These are phyloP conservation scores for Azorinus chamasolen DNA, from an alignment of 2,888 invertebrate species.

Conservation along the genomic window DNA sequence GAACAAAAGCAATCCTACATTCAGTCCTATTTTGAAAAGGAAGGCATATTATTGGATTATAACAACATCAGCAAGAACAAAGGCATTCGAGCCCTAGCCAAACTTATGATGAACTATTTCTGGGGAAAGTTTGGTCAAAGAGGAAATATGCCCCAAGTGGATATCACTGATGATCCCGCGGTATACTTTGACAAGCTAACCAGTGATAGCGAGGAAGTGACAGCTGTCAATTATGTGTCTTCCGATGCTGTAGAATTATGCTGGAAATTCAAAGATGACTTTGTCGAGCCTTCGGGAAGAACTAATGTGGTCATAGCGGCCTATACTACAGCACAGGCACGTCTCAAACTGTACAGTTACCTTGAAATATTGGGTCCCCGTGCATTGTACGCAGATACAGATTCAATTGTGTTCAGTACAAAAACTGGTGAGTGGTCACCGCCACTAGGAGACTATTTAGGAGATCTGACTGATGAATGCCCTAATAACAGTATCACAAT, in stretches of 20 bases:
- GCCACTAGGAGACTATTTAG: constrained; percentile 65
- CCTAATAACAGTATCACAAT: constrained; percentile 6
- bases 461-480: constrained; percentile 31
- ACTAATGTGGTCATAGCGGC: constrained; percentile 25
- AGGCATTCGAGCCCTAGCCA: constrained; percentile 32
- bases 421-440: constrained; percentile 33
- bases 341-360: constrained; percentile 19
- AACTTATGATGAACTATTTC: constrained; percentile 29
- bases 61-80: constrained; percentile 26
- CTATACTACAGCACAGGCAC: constrained; percentile 28
- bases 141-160: constrained; percentile 5
- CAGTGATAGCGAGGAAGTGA: not conserved
- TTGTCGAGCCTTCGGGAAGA: not conserved
- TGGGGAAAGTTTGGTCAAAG: constrained; percentile 23
- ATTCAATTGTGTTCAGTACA: constrained; percentile 14
- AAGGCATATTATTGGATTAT: constrained; percentile 33
- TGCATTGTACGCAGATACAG: constrained; percentile 23
- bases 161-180: constrained; percentile 1
- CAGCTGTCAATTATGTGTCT: constrained; percentile 4
- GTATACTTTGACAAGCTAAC: not conserved
- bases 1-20: constrained; percentile 66
- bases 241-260: constrained; percentile 20
- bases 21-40: constrained; percentile 27
- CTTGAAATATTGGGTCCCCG: constrained; percentile 5
- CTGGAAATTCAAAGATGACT: constrained; percentile 1